Base-by-base conservation (phyloP, 2,888 invertebrate species). In the Pecten maximus region DNA sequence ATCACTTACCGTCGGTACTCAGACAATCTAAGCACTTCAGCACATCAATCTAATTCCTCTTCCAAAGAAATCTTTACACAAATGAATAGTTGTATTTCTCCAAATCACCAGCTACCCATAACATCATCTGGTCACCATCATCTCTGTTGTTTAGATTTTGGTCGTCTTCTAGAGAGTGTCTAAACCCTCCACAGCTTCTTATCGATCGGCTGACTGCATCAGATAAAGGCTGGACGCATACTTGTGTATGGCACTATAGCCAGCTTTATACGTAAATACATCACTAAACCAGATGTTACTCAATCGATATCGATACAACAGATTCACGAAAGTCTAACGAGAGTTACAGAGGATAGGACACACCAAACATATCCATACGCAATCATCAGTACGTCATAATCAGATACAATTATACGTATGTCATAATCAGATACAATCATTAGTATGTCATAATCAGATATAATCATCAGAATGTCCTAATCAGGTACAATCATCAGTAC, bases 301-400 rank as follows among this genome's bases (percentile, higher is more conserved):
- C 35, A 74, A 74, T 74, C 74, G 35, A 74, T 74, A 74, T 28
- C 6, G 74, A 74, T 74, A 74, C 74, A 74, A 74, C 15, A 74
- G 74, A 74, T 28, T 74, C 15, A 35, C 35, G 23, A 35, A 74
- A 12, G 6, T 35, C 74, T 28, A 28, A 74, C 74, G 2, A 35
- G 74, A 35, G 74, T 74, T 0, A n/a, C 44, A 12, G 44, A 44
- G 44, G 44, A 12, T 44, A 44, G 44, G 44, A 12, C 12, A 12
- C 6, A 44, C 44, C 44, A 6, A 44, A 10, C 44, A 44, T 10
- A 44, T 6, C 8, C 44, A 44, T 44, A 44, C 44, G 44, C 12
- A 44, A 44, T 44, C 44, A 44, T 10, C 44, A 44, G 6, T 44
- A 44, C 12, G 44, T 44, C 44, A 12, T n/a, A 44, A 12, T 44